phyloP scores from a whole-genome alignment of 2,888 invertebrate species.

The Portevinia maculata region DNA sequence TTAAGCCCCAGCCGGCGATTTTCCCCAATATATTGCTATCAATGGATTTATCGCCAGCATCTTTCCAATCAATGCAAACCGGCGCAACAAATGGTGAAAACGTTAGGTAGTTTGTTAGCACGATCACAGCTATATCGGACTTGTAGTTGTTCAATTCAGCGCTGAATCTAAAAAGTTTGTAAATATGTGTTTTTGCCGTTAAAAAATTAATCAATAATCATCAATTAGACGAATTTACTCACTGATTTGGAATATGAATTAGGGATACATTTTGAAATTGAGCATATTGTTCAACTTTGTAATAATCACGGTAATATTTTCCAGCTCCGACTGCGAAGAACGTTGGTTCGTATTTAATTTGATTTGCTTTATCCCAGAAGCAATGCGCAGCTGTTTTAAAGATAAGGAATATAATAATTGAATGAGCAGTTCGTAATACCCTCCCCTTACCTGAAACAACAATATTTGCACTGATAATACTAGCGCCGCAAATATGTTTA shows the following conservation, averaged over 20 bases:
- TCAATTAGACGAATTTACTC: constrained; percentile 16
- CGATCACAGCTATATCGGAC: constrained; percentile 80
- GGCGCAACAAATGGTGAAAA: constrained; percentile 80
- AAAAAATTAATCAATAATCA: no score
- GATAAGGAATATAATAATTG: neutral
- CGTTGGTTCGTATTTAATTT: neutral
- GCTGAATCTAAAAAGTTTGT: constrained; percentile 61
- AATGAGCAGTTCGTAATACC: neutral
- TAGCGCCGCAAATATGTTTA: constrained; percentile 74
- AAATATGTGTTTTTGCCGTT: neutral
- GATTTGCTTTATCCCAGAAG: constrained; percentile 64
- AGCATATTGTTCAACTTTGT: constrained; percentile 32
- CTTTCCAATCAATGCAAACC: constrained; percentile 79
- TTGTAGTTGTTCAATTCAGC: constrained; percentile 75
- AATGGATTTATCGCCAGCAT: constrained; percentile 44
- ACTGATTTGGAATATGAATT: constrained; percentile 60
- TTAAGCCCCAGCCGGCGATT: constrained; percentile 76
- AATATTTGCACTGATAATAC: constrained; percentile 72
- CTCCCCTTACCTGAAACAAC: constrained; percentile 67
- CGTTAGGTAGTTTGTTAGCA: constrained; percentile 77
- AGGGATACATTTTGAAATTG: constrained; percentile 68
- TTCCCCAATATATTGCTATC: neutral
- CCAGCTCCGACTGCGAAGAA: constrained; percentile 65
- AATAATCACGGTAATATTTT: constrained; percentile 64
- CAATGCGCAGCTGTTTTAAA: constrained; percentile 70